Conservation (phyloP, 1,140 invertebrate species). For the Gerris buenoi region DNA sequence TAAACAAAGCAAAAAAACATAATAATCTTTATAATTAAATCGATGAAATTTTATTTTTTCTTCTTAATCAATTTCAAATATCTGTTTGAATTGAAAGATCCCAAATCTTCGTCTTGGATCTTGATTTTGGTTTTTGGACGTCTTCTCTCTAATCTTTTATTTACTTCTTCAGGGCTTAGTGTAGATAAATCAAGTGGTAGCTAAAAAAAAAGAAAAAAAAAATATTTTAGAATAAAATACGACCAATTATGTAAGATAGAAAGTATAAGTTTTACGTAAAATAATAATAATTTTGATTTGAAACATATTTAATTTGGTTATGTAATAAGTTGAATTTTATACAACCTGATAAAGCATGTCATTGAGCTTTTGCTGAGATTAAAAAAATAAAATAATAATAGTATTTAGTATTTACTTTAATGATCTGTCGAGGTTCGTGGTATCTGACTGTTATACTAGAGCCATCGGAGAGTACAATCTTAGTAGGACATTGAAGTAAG, state of each 20-base stretch:
- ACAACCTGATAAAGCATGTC: no score
- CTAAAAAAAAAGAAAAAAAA: constrained; percentile 36
- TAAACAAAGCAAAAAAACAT: no score
- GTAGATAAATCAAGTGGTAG: constrained; percentile 57
- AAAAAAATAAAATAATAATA: constrained; percentile 3
- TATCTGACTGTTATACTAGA: constrained; percentile 67
- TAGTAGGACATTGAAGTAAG: constrained; percentile 53
- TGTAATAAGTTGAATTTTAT: no score
- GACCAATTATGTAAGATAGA: no score
- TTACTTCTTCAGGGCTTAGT: constrained; percentile 51
- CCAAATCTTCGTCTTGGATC: constrained; percentile 55
- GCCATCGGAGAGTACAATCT: constrained; percentile 64
- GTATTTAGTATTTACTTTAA: constrained; percentile 53
- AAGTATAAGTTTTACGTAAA: no score
- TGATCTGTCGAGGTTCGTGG: constrained; percentile 65
- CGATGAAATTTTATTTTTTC: constrained; percentile 17
- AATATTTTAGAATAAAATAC: no score
- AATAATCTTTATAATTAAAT: no score
- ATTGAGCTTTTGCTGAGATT: no score
- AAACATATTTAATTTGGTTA: no score
- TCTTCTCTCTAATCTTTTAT: constrained; percentile 43
- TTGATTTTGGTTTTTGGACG: constrained; percentile 59
- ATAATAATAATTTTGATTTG: no score
- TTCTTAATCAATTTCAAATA: constrained; percentile 61
- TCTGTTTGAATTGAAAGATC: constrained; percentile 57